Evolutionary conservation across 2,113 vertebrate species (phyloP).

Genomic region (Lethenteron camtschaticum): DNA sequence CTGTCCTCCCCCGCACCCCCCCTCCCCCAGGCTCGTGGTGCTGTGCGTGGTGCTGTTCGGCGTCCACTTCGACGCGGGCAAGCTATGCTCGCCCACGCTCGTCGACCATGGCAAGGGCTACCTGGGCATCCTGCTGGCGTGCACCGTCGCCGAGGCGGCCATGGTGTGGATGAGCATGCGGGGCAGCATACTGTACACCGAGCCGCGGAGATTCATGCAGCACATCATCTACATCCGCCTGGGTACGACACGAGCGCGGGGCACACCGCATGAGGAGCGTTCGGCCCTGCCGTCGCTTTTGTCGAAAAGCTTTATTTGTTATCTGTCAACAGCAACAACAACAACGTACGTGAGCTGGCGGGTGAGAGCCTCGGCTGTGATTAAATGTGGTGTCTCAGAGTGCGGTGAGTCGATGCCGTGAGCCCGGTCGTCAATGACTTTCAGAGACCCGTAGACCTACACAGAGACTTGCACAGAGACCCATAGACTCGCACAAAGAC

Average conservation of each 20-base stretch:
- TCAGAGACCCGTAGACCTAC: no score
- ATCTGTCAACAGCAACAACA: not conserved
- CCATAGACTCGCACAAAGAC: no score
- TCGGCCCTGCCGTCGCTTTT: no score
- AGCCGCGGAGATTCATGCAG: slow-evolving; percentile 90
- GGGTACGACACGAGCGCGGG: slow-evolving; percentile 31
- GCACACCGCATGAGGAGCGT: no score
- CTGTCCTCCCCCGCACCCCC: not conserved
- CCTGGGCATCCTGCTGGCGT: slow-evolving; percentile 87
- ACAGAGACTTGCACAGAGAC: no score
- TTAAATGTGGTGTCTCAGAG: no score
- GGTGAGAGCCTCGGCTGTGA: no score
- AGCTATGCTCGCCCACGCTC: slow-evolving; percentile 74
- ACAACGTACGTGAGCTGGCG: no score
- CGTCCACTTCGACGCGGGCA: slow-evolving; percentile 58
- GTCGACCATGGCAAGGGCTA: slow-evolving; percentile 94
- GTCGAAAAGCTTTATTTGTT: no score
- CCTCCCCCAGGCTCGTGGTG: slow-evolving; percentile 62
- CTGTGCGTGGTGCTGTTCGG: slow-evolving; percentile 93
- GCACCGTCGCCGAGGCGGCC: slow-evolving; percentile 89
- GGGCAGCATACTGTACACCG: slow-evolving; percentile 91
- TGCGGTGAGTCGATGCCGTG: no score
- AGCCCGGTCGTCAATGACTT: no score
- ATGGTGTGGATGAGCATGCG: slow-evolving; percentile 99
- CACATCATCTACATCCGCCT: slow-evolving; percentile 93